phyloP scores from a whole-genome alignment of 2,888 invertebrate genomes.

The Sycophila texana region DNA sequence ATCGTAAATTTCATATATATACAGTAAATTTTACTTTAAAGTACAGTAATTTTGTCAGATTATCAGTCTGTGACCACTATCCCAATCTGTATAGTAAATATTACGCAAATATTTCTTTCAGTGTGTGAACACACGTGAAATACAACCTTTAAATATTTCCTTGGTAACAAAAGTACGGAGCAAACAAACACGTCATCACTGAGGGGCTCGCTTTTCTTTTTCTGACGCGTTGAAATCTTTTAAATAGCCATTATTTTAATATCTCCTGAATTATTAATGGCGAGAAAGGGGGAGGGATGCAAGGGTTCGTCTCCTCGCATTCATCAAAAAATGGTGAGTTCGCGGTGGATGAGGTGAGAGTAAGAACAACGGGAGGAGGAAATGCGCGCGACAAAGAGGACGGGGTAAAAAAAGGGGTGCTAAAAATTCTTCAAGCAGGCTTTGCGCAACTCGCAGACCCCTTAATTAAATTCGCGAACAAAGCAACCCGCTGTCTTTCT shows the following conservation, averaged over 20 bases:
- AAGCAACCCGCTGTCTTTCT: conserved; percentile 53
- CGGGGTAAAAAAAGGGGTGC: conserved; percentile 16
- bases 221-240: conserved; percentile 25
- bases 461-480: conserved; percentile 58
- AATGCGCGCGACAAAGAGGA: conserved; percentile 16
- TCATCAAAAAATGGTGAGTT: conserved; percentile 45
- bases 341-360: conserved; percentile 7
- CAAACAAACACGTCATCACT: conserved; percentile 36
- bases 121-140: too few species aligned
- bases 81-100: too few species aligned
- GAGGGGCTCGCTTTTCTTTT: neutral
- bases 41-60: too few species aligned
- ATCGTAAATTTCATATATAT: too few species aligned
- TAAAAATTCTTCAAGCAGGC: conserved; percentile 47
- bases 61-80: too few species aligned
- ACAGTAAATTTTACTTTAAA: too few species aligned
- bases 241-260: conserved; percentile 49
- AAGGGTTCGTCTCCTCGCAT: conserved; percentile 30
- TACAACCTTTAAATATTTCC: too few species aligned
- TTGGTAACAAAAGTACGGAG: conserved; percentile 29
- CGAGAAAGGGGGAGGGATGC: conserved; percentile 8
- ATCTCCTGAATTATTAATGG: conserved; percentile 54
- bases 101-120: too few species aligned
- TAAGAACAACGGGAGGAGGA: conserved; percentile 4
- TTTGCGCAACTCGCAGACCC: conserved; percentile 32